Percentiles rank a stretch among this genome's conserved stretches.
Evolutionary conservation across 2,113 vertebrate genomes (phyloP).

Genomic region (Myotis brandtii): DNA sequence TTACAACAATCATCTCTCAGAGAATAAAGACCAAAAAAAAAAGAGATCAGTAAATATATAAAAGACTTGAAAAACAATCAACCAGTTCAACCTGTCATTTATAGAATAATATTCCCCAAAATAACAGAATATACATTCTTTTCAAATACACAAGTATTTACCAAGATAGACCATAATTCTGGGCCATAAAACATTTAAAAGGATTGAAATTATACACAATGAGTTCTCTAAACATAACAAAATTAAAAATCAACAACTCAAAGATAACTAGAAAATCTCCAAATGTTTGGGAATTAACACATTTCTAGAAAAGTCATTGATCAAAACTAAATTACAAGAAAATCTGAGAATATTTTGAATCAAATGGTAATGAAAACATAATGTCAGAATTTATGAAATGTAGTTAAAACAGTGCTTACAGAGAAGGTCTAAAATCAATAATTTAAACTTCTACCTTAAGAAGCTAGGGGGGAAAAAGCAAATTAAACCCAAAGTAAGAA

Average conservation of each 20-base stretch:
- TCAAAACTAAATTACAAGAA: conserved; percentile 55
- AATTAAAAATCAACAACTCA: conserved; percentile 54
- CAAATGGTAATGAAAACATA: conserved; percentile 52
- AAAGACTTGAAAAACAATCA: conserved; percentile 42
- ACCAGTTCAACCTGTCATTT: conserved; percentile 38
- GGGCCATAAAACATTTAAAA: conserved; percentile 65
- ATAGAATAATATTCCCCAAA: conserved; percentile 37
- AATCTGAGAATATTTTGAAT: conserved; percentile 51
- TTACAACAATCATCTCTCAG: conserved; percentile 61
- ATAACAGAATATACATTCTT: conserved; percentile 65
- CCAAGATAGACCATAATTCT: conserved; percentile 52
- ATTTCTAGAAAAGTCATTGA: conserved; percentile 35
- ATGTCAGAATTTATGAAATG: conserved; percentile 41
- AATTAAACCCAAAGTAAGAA: conserved; percentile 56
- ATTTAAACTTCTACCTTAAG: conserved; percentile 41
- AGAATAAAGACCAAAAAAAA: conserved; percentile 6
- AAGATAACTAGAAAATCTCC: conserved; percentile 55
- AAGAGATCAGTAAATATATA: conserved; percentile 42
- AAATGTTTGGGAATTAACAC: conserved; percentile 59
- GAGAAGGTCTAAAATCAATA: conserved; percentile 46
- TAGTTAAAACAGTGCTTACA: conserved; percentile 40
- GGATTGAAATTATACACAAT: conserved; percentile 55
- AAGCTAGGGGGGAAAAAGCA: conserved; percentile 39
- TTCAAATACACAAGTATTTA: conserved; percentile 64
- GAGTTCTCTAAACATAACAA: conserved; percentile 59